Evolutionary conservation across 2,113 vertebrate genomes (phyloP), one percentile per base, ranked within the genome.

Genomic region (Equus quagga): DNA sequence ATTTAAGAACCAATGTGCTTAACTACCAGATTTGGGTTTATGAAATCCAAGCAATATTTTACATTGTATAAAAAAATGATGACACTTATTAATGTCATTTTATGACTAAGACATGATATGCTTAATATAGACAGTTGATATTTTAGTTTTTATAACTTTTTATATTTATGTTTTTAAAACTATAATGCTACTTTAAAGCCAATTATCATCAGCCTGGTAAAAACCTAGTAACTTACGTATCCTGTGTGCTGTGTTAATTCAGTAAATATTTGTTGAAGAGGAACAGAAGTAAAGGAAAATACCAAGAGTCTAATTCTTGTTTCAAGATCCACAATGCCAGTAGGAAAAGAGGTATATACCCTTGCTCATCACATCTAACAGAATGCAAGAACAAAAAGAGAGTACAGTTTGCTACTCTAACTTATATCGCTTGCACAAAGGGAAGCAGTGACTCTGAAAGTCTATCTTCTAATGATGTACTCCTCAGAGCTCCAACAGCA

Each of bases 361-460:
- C 44, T 56, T 84, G 8, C 76, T 24, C 3, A 31, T 54, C 14
- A 36, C 24, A 67, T 54, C 6, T 36, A 65, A 15, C 15, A 94
- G 78, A 91, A 84, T 8, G 10, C 54, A 98, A 69, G 8, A 91
- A 96, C 17, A 94, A 72, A 65, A 70, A 70, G 21, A 62, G 51
- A 60, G 11, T 7, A 54, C 0, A 86, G 41, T 60, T 56, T 64
- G 36, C 44, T 44, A 54, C 51, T 90, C 72, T 80, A 44, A 58
- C 72, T 85, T 76, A 90, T 0, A 91, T 21, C 14, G 33, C 19
- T 33, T 58, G 9, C 33, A 79, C 56, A 94, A 58, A 93, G 23
- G 26, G 67, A 85, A 75, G 19, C 23, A 56, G 5, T 58, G 5
- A 23, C 8, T 94, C n/a, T 60, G 17, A 96, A 75, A 89, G 4